Evolutionary conservation across 2,888 invertebrate genomes (phyloP), one percentile per base, ranked within the genome.

Genomic region (Synanthedon myopaeformis): DNA sequence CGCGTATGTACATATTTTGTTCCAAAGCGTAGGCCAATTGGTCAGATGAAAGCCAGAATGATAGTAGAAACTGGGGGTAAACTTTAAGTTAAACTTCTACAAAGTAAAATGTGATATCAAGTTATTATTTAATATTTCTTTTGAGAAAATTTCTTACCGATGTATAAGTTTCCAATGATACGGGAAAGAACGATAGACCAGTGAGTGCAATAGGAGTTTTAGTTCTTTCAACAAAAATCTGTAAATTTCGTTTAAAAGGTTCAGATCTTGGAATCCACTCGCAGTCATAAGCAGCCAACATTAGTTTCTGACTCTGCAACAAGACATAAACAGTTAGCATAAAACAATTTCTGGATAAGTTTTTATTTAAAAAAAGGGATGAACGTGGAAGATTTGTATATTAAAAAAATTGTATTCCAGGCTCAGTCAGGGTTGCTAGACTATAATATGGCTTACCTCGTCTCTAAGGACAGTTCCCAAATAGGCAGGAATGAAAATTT

Each of bases 401-500:
- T 23, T 4, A 23, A 23, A 23, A 23, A 23, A 23, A 23, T 23
- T 4, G 4, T 19, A 23, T 23, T 4, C 23, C 2, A 3, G 19
- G 3, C 23, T 23, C 4, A 23, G 23, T 23, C 23, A 4, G 23
- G 1, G 0, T 23, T 4, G n/a, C 12, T n/a, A 51, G 42, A 3
- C n/a, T 45, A 54, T 48, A 51, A 48, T 12, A 53, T 12, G 41
- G 52, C 59, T 57, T 52, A 66, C 66, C 59, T 61, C 59, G 14
- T 60, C 56, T 19, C 52, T 56, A 13, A 66, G 52, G 28, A 61
- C 56, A n/a, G 65, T 62, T 0, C 66, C 66, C 23, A 66, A 50
- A 58, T 60, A 66, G 0, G 65, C 58, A 1, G 66, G 65, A 5
- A 64, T 52, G 45, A 63, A 64, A 55, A 66, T 64, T 59, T 63